Percentiles rank a stretch among this genome's conserved stretches.
Evolutionary conservation across 2,113 vertebrate species (phyloP).

Genomic region (Tragulus kanchil): DNA sequence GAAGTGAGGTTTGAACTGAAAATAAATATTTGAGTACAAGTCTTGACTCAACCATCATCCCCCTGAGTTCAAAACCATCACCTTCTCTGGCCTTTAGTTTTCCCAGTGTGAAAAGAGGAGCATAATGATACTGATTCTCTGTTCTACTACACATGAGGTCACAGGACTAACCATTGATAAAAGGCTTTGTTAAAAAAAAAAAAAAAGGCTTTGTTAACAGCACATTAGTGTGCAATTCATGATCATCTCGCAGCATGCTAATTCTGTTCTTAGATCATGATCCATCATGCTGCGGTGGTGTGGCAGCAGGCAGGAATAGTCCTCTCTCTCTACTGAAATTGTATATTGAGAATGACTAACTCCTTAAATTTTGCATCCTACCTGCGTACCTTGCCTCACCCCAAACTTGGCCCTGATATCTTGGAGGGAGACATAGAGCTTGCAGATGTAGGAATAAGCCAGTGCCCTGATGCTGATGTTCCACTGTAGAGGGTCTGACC

Average conservation of each 20-base stretch:
- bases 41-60: background rate
- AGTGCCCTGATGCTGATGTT: background rate
- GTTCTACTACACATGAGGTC: background rate
- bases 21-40: background rate
- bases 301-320: background rate
- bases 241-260: background rate
- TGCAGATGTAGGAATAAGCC: background rate
- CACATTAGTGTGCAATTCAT: background rate
- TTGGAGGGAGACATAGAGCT: background rate
- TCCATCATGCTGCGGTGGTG: background rate
- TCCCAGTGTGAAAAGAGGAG: background rate
- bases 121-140: background rate
- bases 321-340: background rate
- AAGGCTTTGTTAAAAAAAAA: background rate
- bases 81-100: background rate
- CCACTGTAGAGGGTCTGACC: background rate
- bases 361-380: background rate
- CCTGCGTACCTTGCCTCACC: background rate
- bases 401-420: background rate
- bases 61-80: background rate
- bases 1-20: background rate
- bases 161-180: background rate
- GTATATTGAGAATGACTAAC: background rate
- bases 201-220: too few relatives aligned
- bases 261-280: background rate